Base-by-base conservation (phyloP, 2,113 vertebrate genomes). In the Stictonetta naevosa region DNA sequence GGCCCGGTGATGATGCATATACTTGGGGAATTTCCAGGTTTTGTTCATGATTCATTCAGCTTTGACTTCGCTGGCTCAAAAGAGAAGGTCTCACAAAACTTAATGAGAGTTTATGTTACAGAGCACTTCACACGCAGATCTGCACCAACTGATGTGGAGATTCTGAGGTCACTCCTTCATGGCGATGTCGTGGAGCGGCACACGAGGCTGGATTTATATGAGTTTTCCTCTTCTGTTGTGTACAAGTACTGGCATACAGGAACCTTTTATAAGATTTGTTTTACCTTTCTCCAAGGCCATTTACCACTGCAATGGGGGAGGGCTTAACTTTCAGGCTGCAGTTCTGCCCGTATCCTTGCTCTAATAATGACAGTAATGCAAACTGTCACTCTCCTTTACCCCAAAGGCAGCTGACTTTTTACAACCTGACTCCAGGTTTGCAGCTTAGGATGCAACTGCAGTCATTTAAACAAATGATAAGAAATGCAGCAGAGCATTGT, bases 1-100 rank as follows among this genome's bases (percentile, higher is more conserved):
- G 83, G 69, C 76, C 64, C 79, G n/a, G 60, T 86, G 90, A 52
- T 90, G 93, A 93, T 88, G 76, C 88, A 84, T 9, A 36, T 36
- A 77, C 42, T 96, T 90, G 93, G 90, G 86, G 80, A 75, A 88
- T 84, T 88, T 97, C 86, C 93, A 94, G 90, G 66, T 94, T 96
- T 95, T 90, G 56, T 90, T 90, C 64, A 18, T 93, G 80, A 96
- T 94, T 93, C 93, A 91, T 93, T 92, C 94, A 86, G 88, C 66
- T 93, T 93, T 93, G 86, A 95, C 68, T 94, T 92, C 56, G 52
- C 73, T 2, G 2, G 44, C 60, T 93, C 44, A 58, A 88, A 67
- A 87, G 59, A 52, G 67, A 94, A 95, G 75, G 83, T 85, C 63
- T 93, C 46, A 34, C 59, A 85, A 58, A 96, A 64, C 69, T 29